A percentile compares a stretch with the other conserved stretches of the same genome.
Conservation (phyloP, 92 coral and sea anemone genomes). For the Zoanthus sociatus region DNA sequence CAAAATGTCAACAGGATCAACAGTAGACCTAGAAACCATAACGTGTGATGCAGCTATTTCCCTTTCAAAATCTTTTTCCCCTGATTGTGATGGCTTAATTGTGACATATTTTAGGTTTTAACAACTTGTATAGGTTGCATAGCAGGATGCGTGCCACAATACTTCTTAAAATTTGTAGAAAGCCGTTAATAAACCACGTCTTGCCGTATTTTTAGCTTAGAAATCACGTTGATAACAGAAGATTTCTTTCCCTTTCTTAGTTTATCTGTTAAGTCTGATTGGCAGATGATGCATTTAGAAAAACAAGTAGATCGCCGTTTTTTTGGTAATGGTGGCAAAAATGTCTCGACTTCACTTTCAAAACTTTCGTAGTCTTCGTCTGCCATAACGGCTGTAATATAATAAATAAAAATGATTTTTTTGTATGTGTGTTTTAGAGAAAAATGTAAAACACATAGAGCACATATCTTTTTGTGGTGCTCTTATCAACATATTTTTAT, state of each 20-base stretch:
- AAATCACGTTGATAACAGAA: conserved; percentile 50
- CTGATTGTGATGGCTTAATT: neutral
- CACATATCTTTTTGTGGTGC: too few relatives aligned
- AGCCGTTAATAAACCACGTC: conserved; percentile 55
- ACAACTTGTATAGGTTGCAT: conserved; percentile 56
- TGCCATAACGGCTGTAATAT: neutral
- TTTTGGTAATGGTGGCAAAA: conserved; percentile 9
- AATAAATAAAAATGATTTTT: too few relatives aligned
- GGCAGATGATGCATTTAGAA: conserved; percentile 48
- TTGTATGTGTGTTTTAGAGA: too few relatives aligned
- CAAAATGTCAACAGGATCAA: conserved; percentile 36
- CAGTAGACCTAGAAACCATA: conserved; percentile 24
- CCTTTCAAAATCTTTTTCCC: neutral
- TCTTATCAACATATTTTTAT: too few relatives aligned
- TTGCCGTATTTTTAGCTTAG: conserved; percentile 53
- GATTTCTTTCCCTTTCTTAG: conserved; percentile 55
- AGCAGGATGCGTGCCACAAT: conserved; percentile 62
- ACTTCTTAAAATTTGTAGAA: conserved; percentile 47
- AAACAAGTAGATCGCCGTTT: conserved; percentile 31
- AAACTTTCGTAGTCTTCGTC: neutral
- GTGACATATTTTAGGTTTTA: conserved; percentile 54
- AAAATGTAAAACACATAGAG: too few relatives aligned
- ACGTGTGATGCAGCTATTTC: neutral
- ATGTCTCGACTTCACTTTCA: neutral
- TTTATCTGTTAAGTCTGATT: conserved; percentile 34